These are phyloP conservation scores for Rhopalosiphum padi DNA, from an alignment of 1,140 invertebrate genomes.

Conservation along the genomic window DNA sequence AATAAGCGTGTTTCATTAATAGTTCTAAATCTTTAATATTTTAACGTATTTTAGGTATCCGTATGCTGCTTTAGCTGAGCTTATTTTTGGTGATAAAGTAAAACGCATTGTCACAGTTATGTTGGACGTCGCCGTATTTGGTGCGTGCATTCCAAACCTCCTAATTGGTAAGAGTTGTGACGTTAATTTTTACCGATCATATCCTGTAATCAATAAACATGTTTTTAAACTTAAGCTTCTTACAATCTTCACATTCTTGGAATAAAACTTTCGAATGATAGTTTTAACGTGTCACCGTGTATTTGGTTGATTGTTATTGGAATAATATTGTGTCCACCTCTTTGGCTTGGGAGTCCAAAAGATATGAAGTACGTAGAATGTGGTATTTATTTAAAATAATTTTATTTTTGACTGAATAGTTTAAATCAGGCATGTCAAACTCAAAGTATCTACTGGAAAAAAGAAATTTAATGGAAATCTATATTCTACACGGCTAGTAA, in stretches of 20 bases:
- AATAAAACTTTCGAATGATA: constrained; percentile 69
- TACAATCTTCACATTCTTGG: constrained; percentile 79
- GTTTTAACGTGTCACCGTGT: constrained; percentile 75
- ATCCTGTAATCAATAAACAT: neutral
- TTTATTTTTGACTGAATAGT: neutral
- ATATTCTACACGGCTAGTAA: too few relatives aligned
- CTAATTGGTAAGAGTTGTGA: constrained; percentile 70
- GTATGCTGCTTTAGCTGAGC: constrained; percentile 77
- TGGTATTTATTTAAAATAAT: neutral
- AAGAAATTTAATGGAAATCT: too few relatives aligned
- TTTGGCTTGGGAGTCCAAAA: constrained; percentile 84
- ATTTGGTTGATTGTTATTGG: constrained; percentile 78
- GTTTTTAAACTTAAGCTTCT: constrained; percentile 68
- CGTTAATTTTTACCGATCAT: constrained; percentile 38
- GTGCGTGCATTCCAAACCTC: constrained; percentile 77
- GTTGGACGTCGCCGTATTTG: constrained; percentile 76
- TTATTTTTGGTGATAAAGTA: constrained; percentile 71
- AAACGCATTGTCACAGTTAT: constrained; percentile 72
- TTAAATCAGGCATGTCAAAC: too few relatives aligned
- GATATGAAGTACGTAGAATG: constrained; percentile 76
- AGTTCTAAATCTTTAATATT: neutral
- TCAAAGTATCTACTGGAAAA: too few relatives aligned
- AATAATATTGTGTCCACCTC: constrained; percentile 73
- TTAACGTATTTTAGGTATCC: constrained; percentile 69
- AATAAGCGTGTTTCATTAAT: neutral